Conservation (phyloP, 1,140 invertebrate species). For the Holotrichia oblita region DNA sequence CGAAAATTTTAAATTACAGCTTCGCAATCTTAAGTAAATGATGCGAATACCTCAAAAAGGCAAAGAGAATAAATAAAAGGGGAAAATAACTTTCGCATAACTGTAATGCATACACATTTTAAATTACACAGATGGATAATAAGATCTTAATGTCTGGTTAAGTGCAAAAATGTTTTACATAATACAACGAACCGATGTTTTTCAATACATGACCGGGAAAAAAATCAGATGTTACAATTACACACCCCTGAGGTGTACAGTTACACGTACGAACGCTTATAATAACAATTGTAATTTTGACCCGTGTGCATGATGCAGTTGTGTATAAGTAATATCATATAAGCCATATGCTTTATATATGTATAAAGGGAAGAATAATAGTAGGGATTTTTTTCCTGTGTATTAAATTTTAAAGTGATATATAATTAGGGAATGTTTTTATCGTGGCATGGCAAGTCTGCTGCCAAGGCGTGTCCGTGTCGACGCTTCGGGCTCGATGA, state of each 20-base stretch:
- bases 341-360: constrained; percentile 48
- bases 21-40: constrained; percentile 1
- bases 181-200: not conserved
- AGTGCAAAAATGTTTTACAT: constrained; percentile 34
- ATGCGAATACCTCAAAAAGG: not conserved
- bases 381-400: constrained; percentile 49
- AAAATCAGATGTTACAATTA: constrained; percentile 42
- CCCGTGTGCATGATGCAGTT: constrained; percentile 10
- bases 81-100: constrained; percentile 44
- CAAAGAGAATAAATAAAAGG: not conserved
- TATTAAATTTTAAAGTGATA: constrained; percentile 47
- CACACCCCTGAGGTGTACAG: constrained; percentile 45
- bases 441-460: constrained; percentile 44
- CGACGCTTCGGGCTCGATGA: constrained; percentile 45
- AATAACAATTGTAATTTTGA: constrained; percentile 38
- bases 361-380: constrained; percentile 44
- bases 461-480: constrained; percentile 45
- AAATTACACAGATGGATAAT: constrained; percentile 36
- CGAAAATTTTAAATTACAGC: constrained; percentile 21
- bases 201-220: constrained; percentile 20
- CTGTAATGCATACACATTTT: constrained; percentile 43
- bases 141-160: constrained; percentile 44
- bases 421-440: constrained; percentile 55
- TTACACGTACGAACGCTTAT: constrained; percentile 26
- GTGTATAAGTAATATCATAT: not conserved